Evolutionary conservation across 2,113 vertebrate genomes (phyloP), one percentile per base, ranked within the genome.

Genomic region (Abramis brama): DNA sequence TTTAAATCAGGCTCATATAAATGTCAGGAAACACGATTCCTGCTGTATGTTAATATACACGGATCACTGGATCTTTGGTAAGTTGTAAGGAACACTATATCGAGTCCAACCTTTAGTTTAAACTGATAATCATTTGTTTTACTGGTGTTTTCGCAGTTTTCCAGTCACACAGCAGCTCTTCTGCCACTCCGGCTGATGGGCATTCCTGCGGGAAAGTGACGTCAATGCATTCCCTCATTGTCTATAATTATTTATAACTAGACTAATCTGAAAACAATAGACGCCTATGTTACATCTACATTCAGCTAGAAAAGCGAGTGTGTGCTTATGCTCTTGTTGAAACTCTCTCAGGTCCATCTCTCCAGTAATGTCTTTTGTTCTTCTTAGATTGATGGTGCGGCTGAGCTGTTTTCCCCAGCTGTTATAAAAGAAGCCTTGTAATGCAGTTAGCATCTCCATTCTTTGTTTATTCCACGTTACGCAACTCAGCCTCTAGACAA

Each of bases 381-480:
- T 76, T 89, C 93, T 77, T 9, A 33, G 94, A 94, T 94, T 92
- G 93, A 95, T 94, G 84, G 66, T 90, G 43, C 36, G 81, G 87
- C 84, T 83, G 68, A 89, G 91, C 89, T 90, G 89, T 93, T 91
- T 91, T 89, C 86, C 79, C 84, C 82, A 45, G 79, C 39, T 86
- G 88, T 93, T 92, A 94, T 94, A 92, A 94, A 94, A 93, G 75
- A 92, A 91, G 66, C 89, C 68, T 84, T 6, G 27, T 92, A 93
- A 94, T 90, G 87, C 82, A 86, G 83, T 95, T 90, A 93, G 89
- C 78, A 33, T 88, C 85, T 85, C 87, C 79, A 86, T 84, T 89
- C 91, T 91, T 93, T 92, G 92, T 93, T 93, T 93, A 91, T 92
- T 92, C 91, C 79, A 68, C 82, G 84, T 91, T 90, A 87, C 87